Evolutionary conservation across 2,888 invertebrate species (phyloP), one percentile per base, ranked within the genome.

Genomic region (Drosophila anomalata): DNA sequence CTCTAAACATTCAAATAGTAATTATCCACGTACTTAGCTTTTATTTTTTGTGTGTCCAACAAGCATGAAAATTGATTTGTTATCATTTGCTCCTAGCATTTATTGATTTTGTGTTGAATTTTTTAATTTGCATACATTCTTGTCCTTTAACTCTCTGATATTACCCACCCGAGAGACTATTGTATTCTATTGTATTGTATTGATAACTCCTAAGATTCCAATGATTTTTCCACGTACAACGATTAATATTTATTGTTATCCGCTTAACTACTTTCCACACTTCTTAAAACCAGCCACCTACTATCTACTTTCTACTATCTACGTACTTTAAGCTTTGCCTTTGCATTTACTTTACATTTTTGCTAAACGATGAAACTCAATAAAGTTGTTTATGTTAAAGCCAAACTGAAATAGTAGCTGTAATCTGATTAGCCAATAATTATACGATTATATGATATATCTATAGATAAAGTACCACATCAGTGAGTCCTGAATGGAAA

Each of bases 181-280:
- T 62, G 52, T 56, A 70, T 70, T 70, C 63, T 14, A 14, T 14
- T 14, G 14, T 14, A 14, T 14, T 14, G 14, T 14, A 14, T 14
- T 80, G 75, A 81, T 85, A 77, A 81, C 76, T 82, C 69, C 76
- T 85, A 81, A 85, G 81, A 75, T 50, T 81, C 77, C 82, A 85
- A 81, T 73, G 58, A 84, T 85, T 85, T 85, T 82, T 39, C 61
- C 63, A 75, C 70, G 82, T 85, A 84, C 85, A 84, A 84, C 79
- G 73, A 81, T 73, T 75, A 70, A 70, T 62, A 70, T 70, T 70
- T 70, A 62, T 70, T 69, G 39, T 26, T 58, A 66, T 46, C 20
- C 48, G 20, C 48, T 7, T 66, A 33, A 33, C 42, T 22, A 55
- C 54, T 47, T 53, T 47, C 53, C 63, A 31, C 22, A 53, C 51